phyloP scores from a whole-genome alignment of 2,888 invertebrate genomes.

The Diachrysia chrysitis region DNA sequence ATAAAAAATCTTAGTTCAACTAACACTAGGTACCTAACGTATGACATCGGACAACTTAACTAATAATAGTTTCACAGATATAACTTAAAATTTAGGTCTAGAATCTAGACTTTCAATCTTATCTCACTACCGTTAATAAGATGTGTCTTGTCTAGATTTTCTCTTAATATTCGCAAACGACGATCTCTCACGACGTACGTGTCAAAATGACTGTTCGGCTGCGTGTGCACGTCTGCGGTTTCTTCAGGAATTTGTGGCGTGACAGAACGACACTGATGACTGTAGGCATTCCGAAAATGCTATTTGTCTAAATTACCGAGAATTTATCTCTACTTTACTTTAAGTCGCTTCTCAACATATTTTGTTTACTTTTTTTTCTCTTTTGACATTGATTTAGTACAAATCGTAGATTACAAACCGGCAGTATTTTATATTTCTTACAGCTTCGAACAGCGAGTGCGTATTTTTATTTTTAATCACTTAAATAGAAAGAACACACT shows the following conservation, averaged over 20 bases:
- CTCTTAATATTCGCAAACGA: slow-evolving; percentile 31
- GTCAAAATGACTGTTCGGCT: slow-evolving; percentile 55
- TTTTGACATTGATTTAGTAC: slow-evolving; percentile 32
- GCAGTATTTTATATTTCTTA: slow-evolving; percentile 20
- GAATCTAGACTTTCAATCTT: slow-evolving; percentile 17
- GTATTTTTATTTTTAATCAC: slow-evolving; percentile 35
- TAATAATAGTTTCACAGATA: not conserved
- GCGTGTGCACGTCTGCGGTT: slow-evolving; percentile 62
- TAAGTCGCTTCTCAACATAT: slow-evolving; percentile 12
- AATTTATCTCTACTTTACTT: slow-evolving; percentile 40
- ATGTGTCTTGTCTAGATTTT: slow-evolving; percentile 34
- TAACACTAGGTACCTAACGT: too few species aligned
- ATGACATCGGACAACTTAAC: slow-evolving; percentile 10
- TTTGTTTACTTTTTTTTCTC: slow-evolving; percentile 15
- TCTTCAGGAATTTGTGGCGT: slow-evolving; percentile 53
- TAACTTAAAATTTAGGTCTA: slow-evolving; percentile 16
- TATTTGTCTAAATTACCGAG: slow-evolving; percentile 41
- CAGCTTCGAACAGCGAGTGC: not conserved
- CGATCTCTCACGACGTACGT: slow-evolving; percentile 59
- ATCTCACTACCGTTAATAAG: slow-evolving; percentile 9
- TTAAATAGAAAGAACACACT: slow-evolving; percentile 26
- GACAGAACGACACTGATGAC: slow-evolving; percentile 44
- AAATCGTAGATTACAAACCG: not conserved
- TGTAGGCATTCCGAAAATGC: slow-evolving; percentile 47
- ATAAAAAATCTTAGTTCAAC: too few species aligned